Evolutionary conservation across 2,888 invertebrate species (phyloP), one percentile per base, ranked within the genome.

Genomic region (Drosophila setosimentum): DNA sequence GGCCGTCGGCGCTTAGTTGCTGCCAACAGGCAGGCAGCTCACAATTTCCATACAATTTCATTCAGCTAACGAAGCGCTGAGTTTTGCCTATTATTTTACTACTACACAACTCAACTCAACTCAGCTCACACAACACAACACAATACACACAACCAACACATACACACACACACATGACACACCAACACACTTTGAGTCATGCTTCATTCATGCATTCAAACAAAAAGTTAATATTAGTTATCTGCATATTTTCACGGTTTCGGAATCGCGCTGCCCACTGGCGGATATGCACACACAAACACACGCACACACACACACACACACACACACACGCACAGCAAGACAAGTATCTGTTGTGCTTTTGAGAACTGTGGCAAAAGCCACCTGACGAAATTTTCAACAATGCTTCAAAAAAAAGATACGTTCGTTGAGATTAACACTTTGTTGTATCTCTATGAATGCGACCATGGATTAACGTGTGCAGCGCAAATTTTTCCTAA

Each of bases 171-270:
- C 32, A 16, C 24, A 42, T 37, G 1, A 33, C n/a, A 42, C 11
- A 40, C 27, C n/a, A 32, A 66, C 48, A 53, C 53, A 58, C 27
- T 33, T 32, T 45, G 30, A 48, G 48, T 74, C 76, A 78, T 64
- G 82, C 85, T 87, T 85, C 87, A 85, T 85, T 85, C 85, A 85
- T 83, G 83, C 83, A 80, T 87, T 87, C 71, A 73, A 78, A 84
- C 67, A 80, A 82, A 84, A 84, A 85, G 78, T 85, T 87, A 87
- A 87, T 87, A 85, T 85, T 85, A 87, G 85, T 87, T 85, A 85
- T 85, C 86, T 85, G 87, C 83, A 85, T 85, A 83, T 85, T 85
- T 85, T 85, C 85, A 85, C 83, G 87, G 85, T 85, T 85, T 87
- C 75, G 69, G 70, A 82, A 68, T 76, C 79, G 78, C 49, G 65